phyloP scores from a whole-genome alignment of 2,113 vertebrate genomes.

The Bubo scandiacus region DNA sequence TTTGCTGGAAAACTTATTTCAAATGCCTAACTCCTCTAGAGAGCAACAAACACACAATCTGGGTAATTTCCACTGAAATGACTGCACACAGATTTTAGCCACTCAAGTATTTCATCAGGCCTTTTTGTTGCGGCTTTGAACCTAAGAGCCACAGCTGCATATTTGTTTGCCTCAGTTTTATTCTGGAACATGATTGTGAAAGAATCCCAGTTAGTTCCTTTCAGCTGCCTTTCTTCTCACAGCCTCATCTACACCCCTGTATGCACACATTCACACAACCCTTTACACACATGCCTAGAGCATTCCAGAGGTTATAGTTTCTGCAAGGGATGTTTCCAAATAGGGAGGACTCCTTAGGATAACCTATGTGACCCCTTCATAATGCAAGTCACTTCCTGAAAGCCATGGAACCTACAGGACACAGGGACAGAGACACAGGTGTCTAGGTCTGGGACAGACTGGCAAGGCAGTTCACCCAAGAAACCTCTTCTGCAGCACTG shows the following conservation, averaged over 20 bases:
- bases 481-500: background rate
- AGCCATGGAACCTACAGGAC: background rate
- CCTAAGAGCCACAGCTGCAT: slow-evolving; percentile 66
- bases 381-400: background rate
- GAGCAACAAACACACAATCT: slow-evolving; percentile 47
- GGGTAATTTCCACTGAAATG: slow-evolving; percentile 63
- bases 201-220: slow-evolving; percentile 50
- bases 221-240: slow-evolving; percentile 26
- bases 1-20: slow-evolving; percentile 37
- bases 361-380: background rate
- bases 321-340: background rate
- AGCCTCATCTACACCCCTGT: background rate
- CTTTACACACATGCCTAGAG: background rate
- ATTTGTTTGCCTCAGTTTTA: slow-evolving; percentile 67
- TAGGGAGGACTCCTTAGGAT: background rate
- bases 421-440: background rate
- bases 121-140: slow-evolving; percentile 68
- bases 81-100: slow-evolving; percentile 58
- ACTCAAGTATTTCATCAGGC: slow-evolving; percentile 70
- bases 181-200: slow-evolving; percentile 52
- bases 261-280: background rate
- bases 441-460: background rate
- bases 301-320: background rate
- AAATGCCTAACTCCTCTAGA: slow-evolving; percentile 47
- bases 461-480: background rate